Evolutionary conservation across 1,140 invertebrate genomes (phyloP).

Genomic region (Tetramorium alpestre): DNA sequence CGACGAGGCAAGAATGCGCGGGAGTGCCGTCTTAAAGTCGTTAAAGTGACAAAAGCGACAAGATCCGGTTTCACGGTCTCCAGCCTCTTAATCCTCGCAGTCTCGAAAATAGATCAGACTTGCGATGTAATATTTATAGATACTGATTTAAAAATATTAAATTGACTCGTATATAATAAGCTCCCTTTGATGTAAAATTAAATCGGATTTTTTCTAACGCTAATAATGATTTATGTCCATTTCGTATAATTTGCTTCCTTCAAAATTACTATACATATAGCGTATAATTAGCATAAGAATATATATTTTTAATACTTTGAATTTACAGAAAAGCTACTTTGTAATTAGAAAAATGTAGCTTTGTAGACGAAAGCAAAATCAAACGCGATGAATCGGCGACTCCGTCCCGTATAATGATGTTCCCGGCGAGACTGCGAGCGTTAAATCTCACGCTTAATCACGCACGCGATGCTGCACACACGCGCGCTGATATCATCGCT

Average conservation of each 20-base stretch:
- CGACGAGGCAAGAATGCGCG: conserved; percentile 51
- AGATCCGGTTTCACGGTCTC: conserved; percentile 65
- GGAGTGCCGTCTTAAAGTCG: conserved; percentile 24
- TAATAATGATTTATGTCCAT: not conserved
- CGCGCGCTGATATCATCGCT: conserved; percentile 60
- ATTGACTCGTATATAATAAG: not conserved
- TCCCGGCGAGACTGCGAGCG: conserved; percentile 20
- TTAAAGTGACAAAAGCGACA: conserved; percentile 38
- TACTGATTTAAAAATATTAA: conserved; percentile 18
- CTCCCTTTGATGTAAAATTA: not conserved
- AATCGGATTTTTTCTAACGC: not conserved
- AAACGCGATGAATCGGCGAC: conserved; percentile 4
- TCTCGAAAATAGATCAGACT: conserved; percentile 33
- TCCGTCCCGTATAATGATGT: not conserved
- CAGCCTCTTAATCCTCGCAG: conserved; percentile 55
- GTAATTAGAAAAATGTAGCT: not conserved
- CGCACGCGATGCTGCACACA: conserved; percentile 35
- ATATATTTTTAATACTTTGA: not conserved
- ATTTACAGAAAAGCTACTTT: too few relatives aligned
- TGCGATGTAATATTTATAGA: not conserved
- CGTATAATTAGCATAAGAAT: not conserved
- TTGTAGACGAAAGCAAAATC: not conserved
- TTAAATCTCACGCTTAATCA: conserved; percentile 67
- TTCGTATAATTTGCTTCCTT: not conserved
- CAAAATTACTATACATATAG: not conserved